A percentile compares a stretch with the other conserved stretches of the same genome.
phyloP scores from a whole-genome alignment of 2,888 invertebrate species.

The Chrysolina haemoptera region DNA sequence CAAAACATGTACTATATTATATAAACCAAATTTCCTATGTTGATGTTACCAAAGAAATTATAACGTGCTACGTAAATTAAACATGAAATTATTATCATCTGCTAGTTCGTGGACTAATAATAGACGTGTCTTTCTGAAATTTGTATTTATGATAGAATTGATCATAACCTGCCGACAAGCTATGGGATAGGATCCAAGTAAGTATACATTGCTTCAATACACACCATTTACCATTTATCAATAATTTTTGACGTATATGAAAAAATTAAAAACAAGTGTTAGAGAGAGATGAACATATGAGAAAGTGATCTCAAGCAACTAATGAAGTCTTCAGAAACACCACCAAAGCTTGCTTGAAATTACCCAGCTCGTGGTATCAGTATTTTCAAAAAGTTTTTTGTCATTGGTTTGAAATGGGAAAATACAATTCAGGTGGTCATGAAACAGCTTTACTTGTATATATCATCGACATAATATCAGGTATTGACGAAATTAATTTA shows the following conservation, averaged over 20 bases:
- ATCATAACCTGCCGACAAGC: neutral
- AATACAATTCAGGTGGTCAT: no score
- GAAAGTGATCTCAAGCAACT: no score
- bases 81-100: constrained; percentile 50
- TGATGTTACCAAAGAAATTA: constrained; percentile 56
- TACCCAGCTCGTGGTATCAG: no score
- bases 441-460: no score
- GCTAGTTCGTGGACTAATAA: constrained; percentile 34
- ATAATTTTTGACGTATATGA: neutral
- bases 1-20: constrained; percentile 52
- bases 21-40: constrained; percentile 60
- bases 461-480: no score
- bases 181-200: neutral
- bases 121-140: constrained; percentile 23
- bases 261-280: no score
- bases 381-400: no score
- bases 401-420: no score
- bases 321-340: no score
- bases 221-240: neutral
- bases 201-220: neutral
- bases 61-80: constrained; percentile 57
- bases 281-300: no score
- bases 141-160: neutral
- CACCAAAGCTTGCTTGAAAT: no score
- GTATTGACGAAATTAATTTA: no score